Evolutionary conservation across 1,140 invertebrate species (phyloP).

Genomic region (Sminthurinus signatus): DNA sequence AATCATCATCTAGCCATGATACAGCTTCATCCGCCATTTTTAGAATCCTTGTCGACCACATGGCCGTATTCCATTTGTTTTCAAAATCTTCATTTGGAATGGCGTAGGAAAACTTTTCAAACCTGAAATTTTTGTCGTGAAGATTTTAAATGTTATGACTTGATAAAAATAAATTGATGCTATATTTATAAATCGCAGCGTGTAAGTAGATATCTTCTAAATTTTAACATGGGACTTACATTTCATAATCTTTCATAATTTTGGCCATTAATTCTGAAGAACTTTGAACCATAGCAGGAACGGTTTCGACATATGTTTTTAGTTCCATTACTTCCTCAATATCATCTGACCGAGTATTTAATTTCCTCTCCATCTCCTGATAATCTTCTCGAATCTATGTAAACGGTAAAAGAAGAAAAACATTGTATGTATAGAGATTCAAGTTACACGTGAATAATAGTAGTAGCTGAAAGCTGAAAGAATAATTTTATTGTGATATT

Average conservation of each 20-base stretch:
- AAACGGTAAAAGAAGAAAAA: neutral
- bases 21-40: conserved; percentile 14
- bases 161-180: too few relatives aligned
- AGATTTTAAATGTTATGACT: too few relatives aligned
- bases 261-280: neutral
- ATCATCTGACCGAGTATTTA: conserved; percentile 24
- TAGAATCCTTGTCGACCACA: conserved; percentile 9
- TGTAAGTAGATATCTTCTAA: too few relatives aligned
- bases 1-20: conserved; percentile 29
- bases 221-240: too few relatives aligned
- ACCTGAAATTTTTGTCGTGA: too few relatives aligned
- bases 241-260: conserved; percentile 30
- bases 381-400: conserved; percentile 23
- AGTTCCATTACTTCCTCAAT: conserved; percentile 35
- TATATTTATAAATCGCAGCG: too few relatives aligned
- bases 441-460: neutral
- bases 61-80: conserved; percentile 22
- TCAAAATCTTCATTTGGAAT: conserved; percentile 26
- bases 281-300: conserved; percentile 10
- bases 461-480: neutral
- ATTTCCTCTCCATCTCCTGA: conserved; percentile 20
- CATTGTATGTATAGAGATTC: neutral
- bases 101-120: conserved; percentile 20
- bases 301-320: conserved; percentile 17
- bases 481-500: neutral